Conservation (phyloP, 2,113 vertebrate genomes). For the Melanocharis versteri region DNA sequence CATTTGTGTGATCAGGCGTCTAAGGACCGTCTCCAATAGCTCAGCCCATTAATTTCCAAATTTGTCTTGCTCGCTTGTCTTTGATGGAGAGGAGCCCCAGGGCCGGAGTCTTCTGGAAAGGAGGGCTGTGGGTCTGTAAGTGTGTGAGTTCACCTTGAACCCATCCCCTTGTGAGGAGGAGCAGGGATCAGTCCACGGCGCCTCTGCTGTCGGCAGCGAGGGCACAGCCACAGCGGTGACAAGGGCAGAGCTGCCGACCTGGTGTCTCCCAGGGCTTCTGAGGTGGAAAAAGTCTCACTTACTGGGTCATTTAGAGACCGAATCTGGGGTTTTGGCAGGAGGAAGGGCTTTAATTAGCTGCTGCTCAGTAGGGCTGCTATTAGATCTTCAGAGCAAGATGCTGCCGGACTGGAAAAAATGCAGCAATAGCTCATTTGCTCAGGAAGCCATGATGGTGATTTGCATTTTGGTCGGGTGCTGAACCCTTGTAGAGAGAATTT, state of each 20-base stretch:
- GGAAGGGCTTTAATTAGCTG: conserved; percentile 47
- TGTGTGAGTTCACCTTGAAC: fast-evolving
- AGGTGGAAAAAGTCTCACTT: conserved; percentile 13
- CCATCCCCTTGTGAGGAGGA: neutral
- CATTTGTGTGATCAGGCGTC: fast-evolving
- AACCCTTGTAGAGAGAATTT: neutral
- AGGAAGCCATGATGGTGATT: conserved; percentile 27
- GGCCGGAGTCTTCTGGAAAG: neutral
- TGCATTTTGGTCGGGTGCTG: neutral
- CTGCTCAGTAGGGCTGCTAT: conserved; percentile 43
- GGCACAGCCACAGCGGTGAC: fast-evolving
- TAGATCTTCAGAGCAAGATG: conserved; percentile 41
- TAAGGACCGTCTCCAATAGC: neutral
- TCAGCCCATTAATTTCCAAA: neutral
- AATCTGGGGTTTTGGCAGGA: conserved; percentile 32
- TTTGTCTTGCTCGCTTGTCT: neutral
- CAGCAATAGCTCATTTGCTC: conserved; percentile 46
- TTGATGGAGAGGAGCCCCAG: neutral
- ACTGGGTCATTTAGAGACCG: conserved; percentile 15
- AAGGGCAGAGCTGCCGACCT: neutral
- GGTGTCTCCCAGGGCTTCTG: neutral
- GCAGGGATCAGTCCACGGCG: fast-evolving
- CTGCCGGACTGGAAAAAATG: conserved; percentile 45
- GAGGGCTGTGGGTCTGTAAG: neutral
- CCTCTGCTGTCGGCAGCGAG: fast-evolving